Base-by-base conservation (phyloP, 2,797 vertebrate genomes). In the Rhynchotus rufescens region DNA sequence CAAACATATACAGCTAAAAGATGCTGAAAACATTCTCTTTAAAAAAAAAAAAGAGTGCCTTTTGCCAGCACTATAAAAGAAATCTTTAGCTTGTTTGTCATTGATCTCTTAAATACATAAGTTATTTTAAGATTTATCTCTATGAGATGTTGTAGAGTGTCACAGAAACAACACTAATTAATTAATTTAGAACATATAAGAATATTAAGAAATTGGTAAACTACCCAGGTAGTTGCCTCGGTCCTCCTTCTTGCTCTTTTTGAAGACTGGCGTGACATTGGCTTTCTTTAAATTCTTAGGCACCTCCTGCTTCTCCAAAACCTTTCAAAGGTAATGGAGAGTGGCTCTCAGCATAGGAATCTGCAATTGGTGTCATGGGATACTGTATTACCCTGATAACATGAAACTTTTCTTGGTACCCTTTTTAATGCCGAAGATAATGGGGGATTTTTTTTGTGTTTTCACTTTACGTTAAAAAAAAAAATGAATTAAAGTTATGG, bases 151-250 rank as follows among this genome's bases (percentile, higher is more conserved):
- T 71, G 52, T 74, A 59, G 12, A 69, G 36, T 60, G 51, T 51
- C 85, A 32, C 57, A 84, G 54, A 95, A 92, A 26, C 30, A 85
- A 64, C 73, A 40, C 40, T 40, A 40, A 40, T 13, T 40, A 40
- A 12, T 54, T 86, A 88, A 95, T 93, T 78, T 80, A 90, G 65
- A 94, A 85, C 40, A 69, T 36, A 72, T 81, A 67, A 76, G 59
- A 72, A n/a, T 25, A 45, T 28, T 65, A n/a, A 54, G 19, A 74
- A 45, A 80, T 34, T 90, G 49, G 26, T 89, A 94, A 28, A 42
- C 40, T 40, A 40, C 40, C 40, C 40, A 40, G 40, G 40, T 40
- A 40, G 40, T 40, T 40, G 40, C 40, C 40, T 40, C 40, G 12
- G 40, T 40, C 40, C 40, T 40, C 13, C 40, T 40, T 13, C 40